Base-by-base conservation (phyloP, 2,113 vertebrate genomes). In the Cephalopterus ornatus region DNA sequence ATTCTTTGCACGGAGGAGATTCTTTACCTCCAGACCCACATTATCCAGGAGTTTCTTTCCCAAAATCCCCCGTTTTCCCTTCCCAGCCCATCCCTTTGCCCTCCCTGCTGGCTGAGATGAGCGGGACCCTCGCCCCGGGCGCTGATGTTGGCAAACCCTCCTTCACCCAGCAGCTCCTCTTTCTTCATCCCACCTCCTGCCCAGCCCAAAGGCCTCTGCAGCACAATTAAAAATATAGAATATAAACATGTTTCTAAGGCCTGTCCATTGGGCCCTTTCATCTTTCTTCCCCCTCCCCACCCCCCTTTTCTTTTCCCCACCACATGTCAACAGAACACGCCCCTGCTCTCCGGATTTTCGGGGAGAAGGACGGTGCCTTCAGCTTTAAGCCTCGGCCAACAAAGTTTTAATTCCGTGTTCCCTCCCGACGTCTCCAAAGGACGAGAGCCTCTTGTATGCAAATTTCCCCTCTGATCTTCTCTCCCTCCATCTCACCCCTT, bases 311-410 rank as follows among this genome's bases (percentile, higher is more conserved):
- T 81, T n/a, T 70, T 65, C 24, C 19, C 77, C 47, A 33, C 88
- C 73, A 56, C 85, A 12, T 86, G 91, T 86, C 95, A 95, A 75
- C 95, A 96, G 66, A 83, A 93, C 88, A 49, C 91, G 63, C 88
- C 95, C 37, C 68, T 89, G 39, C 59, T 67, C 71, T 41, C 39
- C 56, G 76, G 46, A 66, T 93, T 93, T 91, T 39, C 46, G 71
- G 86, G 78, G 55, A 82, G 88, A 63, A 85, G 71, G 88, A 68
- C 26, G 17, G 4, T 49, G 76, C 68, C 65, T 33, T 77, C 46
- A 65, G 84, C 95, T 96, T 95, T 93, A 86, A 91, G 95, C n/a
- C 47, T n/a, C 15, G 88, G 93, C 93, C 95, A 91, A 86, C 77
- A 63, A 63, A 59, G 35, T 24, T 44, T 65, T 42, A 82, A 74